phyloP scores from a whole-genome alignment of 2,113 vertebrate genomes.

The Diadophis punctatus region DNA sequence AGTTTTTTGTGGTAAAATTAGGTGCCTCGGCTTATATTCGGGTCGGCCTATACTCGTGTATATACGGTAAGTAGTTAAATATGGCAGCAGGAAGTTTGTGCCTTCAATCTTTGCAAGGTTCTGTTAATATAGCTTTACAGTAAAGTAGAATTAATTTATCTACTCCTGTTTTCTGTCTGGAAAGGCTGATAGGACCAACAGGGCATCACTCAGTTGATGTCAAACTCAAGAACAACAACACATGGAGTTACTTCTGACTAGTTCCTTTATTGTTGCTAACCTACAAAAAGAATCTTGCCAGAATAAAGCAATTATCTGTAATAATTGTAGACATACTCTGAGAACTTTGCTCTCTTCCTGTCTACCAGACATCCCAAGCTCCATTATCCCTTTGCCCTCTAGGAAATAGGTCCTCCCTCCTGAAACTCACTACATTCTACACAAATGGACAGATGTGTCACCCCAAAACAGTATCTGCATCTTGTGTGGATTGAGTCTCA shows the following conservation, averaged over 20 bases:
- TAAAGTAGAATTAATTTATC: background rate
- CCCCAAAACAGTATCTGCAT: background rate
- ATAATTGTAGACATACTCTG: background rate
- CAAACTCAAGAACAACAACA: background rate
- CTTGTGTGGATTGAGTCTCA: background rate
- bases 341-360: background rate
- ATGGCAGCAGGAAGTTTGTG: background rate
- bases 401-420: background rate
- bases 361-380: background rate
- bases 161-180: background rate
- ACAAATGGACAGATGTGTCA: background rate
- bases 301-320: background rate
- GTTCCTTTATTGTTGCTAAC: background rate
- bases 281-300: background rate
- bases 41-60: too few species aligned
- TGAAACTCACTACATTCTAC: background rate
- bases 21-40: too few species aligned
- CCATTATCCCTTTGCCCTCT: background rate
- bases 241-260: too few species aligned
- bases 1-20: too few species aligned
- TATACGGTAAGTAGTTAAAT: too few species aligned
- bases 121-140: background rate
- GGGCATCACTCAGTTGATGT: background rate
- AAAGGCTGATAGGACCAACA: background rate
- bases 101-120: background rate